Evolutionary conservation across 2,797 vertebrate genomes (phyloP).

Genomic region (Myioborus melanocephalus): DNA sequence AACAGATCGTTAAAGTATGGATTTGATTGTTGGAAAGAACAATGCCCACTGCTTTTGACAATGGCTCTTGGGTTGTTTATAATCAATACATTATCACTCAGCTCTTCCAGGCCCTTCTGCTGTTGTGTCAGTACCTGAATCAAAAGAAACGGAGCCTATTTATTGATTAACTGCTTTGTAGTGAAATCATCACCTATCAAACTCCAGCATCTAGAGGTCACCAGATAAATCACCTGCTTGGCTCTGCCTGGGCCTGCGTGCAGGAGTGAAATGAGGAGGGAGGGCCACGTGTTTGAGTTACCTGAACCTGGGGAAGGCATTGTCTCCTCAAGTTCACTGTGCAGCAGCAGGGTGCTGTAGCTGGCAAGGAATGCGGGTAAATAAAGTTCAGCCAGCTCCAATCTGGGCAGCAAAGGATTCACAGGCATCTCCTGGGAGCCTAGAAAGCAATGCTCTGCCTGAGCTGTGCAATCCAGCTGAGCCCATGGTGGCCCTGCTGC

Average conservation of each 20-base stretch:
- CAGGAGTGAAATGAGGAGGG: neutral
- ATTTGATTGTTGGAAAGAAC: constrained; percentile 53
- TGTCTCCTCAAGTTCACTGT: neutral
- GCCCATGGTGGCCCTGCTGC: accelerated
- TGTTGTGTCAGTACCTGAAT: neutral
- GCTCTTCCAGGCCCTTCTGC: neutral
- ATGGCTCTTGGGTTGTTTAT: constrained; percentile 5
- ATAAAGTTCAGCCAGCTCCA: neutral
- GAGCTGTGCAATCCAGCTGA: neutral
- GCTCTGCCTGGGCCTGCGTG: constrained; percentile 24
- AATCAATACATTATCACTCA: constrained; percentile 17
- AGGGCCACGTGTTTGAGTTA: neutral
- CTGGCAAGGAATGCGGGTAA: neutral
- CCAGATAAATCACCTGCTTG: constrained; percentile 56
- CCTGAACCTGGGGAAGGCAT: neutral
- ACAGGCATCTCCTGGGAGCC: neutral
- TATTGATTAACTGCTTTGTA: constrained; percentile 59
- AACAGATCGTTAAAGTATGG: constrained; percentile 52
- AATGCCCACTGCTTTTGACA: constrained; percentile 30
- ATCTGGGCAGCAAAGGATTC: neutral
- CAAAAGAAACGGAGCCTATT: constrained; percentile 10
- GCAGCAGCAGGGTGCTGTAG: neutral
- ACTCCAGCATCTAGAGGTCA: constrained; percentile 61
- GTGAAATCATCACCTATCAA: constrained; percentile 72
- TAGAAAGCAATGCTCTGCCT: neutral